phyloP scores from a whole-genome alignment of 2,888 invertebrate genomes.

The Ochlodes sylvanus region DNA sequence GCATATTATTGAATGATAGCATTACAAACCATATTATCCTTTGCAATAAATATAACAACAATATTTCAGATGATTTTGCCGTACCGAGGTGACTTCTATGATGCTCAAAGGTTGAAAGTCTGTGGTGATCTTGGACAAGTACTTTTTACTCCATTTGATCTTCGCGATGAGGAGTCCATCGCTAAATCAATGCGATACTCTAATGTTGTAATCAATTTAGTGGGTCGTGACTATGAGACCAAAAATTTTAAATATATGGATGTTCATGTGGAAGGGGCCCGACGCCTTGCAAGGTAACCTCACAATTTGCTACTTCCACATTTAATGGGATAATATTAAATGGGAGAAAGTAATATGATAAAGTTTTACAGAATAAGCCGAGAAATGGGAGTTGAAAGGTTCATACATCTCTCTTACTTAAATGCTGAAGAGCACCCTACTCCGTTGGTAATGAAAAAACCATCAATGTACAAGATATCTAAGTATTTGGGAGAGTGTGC shows the following conservation, averaged over 20 bases:
- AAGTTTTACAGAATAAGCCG: constrained; percentile 77
- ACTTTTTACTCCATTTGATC: constrained; percentile 93
- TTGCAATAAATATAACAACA: constrained; percentile 1
- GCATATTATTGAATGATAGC: neutral
- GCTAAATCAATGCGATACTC: constrained; percentile 95
- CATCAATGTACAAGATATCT: constrained; percentile 90
- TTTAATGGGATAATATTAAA: neutral
- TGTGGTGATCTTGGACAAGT: constrained; percentile 98
- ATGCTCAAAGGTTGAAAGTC: constrained; percentile 91
- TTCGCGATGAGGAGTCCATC: constrained; percentile 94
- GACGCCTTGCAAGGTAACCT: constrained; percentile 90
- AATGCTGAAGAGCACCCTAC: constrained; percentile 90
- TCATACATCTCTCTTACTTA: constrained; percentile 96
- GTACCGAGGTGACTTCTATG: constrained; percentile 94
- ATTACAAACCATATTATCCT: neutral
- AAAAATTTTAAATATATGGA: constrained; percentile 94
- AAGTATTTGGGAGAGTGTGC: constrained; percentile 95
- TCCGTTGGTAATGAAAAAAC: constrained; percentile 87
- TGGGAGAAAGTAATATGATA: neutral
- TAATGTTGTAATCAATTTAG: constrained; percentile 97
- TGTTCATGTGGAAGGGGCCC: constrained; percentile 94
- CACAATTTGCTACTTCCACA: neutral
- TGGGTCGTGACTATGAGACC: constrained; percentile 97
- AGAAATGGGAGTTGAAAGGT: constrained; percentile 93
- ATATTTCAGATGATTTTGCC: constrained; percentile 93